Conservation (phyloP, 2,113 vertebrate genomes). For the Amphilophus citrinellus region DNA sequence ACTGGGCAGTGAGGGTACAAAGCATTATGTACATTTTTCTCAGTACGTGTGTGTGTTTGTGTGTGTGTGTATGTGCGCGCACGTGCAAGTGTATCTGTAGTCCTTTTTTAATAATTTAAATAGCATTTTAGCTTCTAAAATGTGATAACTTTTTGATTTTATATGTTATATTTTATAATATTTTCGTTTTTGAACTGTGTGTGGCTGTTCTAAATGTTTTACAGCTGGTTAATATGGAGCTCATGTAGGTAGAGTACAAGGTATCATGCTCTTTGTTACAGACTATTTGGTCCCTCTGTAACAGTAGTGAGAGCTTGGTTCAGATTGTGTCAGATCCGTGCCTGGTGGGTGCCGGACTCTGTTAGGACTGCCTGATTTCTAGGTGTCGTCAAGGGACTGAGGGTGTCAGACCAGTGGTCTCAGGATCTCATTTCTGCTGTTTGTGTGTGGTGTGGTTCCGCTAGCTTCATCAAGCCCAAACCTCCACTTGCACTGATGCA, state of each 20-base stretch:
- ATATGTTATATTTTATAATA: too few relatives aligned
- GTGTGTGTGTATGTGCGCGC: too few relatives aligned
- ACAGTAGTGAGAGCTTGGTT: too few relatives aligned
- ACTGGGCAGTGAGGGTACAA: conserved; percentile 20
- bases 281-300: background rate
- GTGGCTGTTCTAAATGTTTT: too few relatives aligned
- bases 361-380: background rate
- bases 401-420: background rate
- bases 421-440: background rate
- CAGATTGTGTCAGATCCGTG: too few relatives aligned
- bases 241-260: background rate
- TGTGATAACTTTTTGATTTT: too few relatives aligned
- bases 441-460: background rate
- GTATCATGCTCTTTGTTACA: background rate
- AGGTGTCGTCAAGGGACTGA: background rate
- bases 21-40: conserved; percentile 8
- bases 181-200: too few relatives aligned
- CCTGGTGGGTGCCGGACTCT: background rate
- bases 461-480: background rate
- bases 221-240: too few relatives aligned
- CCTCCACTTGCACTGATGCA: background rate
- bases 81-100: too few relatives aligned
- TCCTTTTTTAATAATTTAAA: too few relatives aligned
- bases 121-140: too few relatives aligned
- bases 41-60: background rate